phyloP scores from a whole-genome alignment of 2,113 vertebrate genomes.

The Prolemur simus region DNA sequence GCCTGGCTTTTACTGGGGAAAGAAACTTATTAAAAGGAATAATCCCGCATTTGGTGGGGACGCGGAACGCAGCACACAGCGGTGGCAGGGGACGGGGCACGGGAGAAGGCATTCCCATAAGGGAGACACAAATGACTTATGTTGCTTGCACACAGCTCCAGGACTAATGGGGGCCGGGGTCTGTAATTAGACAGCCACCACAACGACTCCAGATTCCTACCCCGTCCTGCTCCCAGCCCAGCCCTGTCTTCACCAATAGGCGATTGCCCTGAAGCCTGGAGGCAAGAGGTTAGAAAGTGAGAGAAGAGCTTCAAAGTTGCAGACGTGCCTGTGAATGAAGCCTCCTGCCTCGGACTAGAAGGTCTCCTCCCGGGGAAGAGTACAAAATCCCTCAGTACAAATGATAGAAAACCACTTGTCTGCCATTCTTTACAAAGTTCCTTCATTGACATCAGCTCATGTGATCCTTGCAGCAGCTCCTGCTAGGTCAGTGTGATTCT shows the following conservation, averaged over 20 bases:
- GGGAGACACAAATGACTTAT: neutral
- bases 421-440: neutral
- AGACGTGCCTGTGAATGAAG: neutral
- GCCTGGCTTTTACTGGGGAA: conserved; percentile 60
- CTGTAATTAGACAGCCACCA: conserved; percentile 1
- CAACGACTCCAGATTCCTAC: conserved; percentile 31
- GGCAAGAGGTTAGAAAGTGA: neutral
- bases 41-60: conserved; percentile 18
- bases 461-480: neutral
- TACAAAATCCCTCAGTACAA: neutral
- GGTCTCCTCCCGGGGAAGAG: neutral
- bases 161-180: neutral
- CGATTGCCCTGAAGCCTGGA: neutral
- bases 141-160: neutral
- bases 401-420: neutral
- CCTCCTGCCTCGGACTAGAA: neutral
- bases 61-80: neutral
- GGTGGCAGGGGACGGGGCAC: neutral
- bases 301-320: neutral
- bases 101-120: neutral
- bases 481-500: neutral
- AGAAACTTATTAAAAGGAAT: conserved; percentile 40
- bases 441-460: neutral
- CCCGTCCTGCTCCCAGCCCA: neutral
- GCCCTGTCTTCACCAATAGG: conserved; percentile 25